Base-by-base conservation (phyloP, 2,797 vertebrate genomes). In the Gymnodraco acuticeps region DNA sequence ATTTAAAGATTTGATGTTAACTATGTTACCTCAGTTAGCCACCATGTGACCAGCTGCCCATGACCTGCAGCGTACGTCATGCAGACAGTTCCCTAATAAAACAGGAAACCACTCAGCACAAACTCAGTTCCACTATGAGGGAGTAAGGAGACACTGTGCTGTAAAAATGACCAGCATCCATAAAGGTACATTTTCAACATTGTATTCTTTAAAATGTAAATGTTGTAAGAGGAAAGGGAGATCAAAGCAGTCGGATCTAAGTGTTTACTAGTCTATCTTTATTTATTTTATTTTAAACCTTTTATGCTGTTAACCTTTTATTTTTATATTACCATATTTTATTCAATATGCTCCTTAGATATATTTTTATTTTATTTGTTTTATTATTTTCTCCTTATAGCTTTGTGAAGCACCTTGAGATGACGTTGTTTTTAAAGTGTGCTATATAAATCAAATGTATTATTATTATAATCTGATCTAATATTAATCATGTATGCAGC, bases 31-130 rank as follows among this genome's bases (percentile, higher is more conserved):
- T 89, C 79, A 89, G 81, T 74, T 60, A 20, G 63, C 58, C 73
- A 69, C 73, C 88, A 82, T 88, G 89, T 91, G 86, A 90, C 74
- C 53, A 66, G 48, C 53, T 73, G 73, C 76, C 83, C 74, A 75
- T 86, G 86, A 89, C 80, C 86, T 81, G 61, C 73, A 65, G 52
- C 16, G 77, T 76, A 84, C 58, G 81, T 90, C 90, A 90, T 64
- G 43, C 70, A 86, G 70, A 88, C 79, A 78, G 77, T 82, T 87
- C 75, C 73, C 75, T 64, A 70, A 67, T 87, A 56, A 79, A 85
- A 89, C 87, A 90, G 88, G 83, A 91, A 94, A 88, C 81, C 23
- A 82, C 80, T 93, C 90, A 91, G 92, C 88, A 90, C 74, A 89
- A 88, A 84, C 70, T 80, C 69, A 89, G 81, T 87, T 91, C 81